Percentiles rank a stretch among this genome's conserved stretches.
These are phyloP conservation scores for Epizoanthus ramosus DNA, from an alignment of 92 coral and sea anemone genomes.

Conservation along the genomic window DNA sequence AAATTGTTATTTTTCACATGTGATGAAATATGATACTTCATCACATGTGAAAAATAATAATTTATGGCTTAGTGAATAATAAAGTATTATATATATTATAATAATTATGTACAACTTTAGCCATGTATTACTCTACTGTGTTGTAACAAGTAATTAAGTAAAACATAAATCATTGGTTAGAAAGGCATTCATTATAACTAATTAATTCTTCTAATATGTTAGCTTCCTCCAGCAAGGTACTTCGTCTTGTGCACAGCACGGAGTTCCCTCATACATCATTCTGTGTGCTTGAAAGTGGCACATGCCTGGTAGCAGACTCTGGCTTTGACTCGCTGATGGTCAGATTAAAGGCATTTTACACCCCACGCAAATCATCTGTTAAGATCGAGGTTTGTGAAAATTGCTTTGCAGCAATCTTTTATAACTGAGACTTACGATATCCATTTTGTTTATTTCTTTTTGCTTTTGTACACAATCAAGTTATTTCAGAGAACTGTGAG, in stretches of 20 bases:
- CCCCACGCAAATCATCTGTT: conserved; percentile 84
- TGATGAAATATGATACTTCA: too few species aligned
- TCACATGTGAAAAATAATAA: too few species aligned
- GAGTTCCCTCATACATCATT: conserved; percentile 91
- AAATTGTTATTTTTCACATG: too few species aligned
- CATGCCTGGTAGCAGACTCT: conserved; percentile 92
- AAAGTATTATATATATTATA: too few species aligned
- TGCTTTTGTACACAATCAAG: background rate
- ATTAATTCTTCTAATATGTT: background rate
- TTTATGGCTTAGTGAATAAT: too few species aligned
- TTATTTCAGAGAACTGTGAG: background rate
- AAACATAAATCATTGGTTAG: too few species aligned
- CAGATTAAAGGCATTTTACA: conserved; percentile 89
- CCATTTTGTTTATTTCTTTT: too few species aligned
- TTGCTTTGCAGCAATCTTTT: background rate
- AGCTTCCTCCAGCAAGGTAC: conserved; percentile 77
- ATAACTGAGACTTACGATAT: background rate
- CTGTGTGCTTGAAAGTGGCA: conserved; percentile 92
- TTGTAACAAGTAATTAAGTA: background rate
- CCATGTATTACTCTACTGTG: background rate
- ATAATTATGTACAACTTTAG: background rate
- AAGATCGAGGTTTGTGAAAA: conserved; percentile 80
- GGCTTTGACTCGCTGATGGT: conserved; percentile 93
- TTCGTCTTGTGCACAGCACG: conserved; percentile 90
- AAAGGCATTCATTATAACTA: background rate